phyloP scores from a whole-genome alignment of 2,888 invertebrate genomes.

The Eupithecia pulchellata region DNA sequence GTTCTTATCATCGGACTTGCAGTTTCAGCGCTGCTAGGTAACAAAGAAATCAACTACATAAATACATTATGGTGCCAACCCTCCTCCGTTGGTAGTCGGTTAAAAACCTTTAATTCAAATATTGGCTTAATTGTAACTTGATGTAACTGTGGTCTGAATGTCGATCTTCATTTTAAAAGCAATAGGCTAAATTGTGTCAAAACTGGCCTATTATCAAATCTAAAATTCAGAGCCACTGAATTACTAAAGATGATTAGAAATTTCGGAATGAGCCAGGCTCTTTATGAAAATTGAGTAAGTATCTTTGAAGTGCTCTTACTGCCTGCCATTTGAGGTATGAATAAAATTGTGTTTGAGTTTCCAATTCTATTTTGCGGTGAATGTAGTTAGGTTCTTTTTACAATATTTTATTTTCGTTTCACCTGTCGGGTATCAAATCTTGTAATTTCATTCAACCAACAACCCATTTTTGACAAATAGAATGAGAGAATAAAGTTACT shows the following conservation, averaged over 20 bases:
- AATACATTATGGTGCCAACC: no score
- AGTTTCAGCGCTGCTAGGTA: no score
- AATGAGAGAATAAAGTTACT: no score
- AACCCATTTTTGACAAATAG: no score
- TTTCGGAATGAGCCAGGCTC: background rate
- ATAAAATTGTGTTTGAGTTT: background rate
- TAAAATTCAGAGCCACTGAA: background rate
- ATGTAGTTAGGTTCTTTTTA: background rate
- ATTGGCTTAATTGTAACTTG: background rate
- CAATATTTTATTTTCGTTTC: background rate
- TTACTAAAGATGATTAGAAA: conserved; percentile 1
- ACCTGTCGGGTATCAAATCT: background rate
- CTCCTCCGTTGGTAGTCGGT: no score
- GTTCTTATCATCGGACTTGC: no score
- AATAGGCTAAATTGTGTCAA: background rate
- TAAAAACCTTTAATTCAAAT: background rate
- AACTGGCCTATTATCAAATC: background rate
- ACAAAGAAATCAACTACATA: no score
- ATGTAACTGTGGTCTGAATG: no score
- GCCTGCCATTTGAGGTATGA: background rate
- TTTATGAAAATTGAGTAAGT: background rate
- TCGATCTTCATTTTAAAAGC: background rate
- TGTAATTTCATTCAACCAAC: background rate
- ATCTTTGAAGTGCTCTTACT: background rate
- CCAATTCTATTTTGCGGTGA: background rate